These are phyloP conservation scores for Stegophylla sp. DNA, from an alignment of 2,888 invertebrate genomes.

Conservation along the genomic window DNA sequence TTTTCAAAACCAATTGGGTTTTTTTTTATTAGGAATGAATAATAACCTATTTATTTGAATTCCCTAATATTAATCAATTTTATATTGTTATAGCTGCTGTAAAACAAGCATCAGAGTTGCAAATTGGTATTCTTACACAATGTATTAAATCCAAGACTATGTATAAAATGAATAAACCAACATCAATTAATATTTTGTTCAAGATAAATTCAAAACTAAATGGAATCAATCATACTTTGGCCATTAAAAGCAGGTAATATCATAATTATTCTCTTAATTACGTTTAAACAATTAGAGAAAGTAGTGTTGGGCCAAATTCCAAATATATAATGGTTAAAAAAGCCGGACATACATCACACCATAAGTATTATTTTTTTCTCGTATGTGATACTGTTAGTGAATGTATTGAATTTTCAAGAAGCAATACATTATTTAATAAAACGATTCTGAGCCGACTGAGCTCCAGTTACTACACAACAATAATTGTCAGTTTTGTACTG, in stretches of 20 bases:
- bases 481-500: too few relatives aligned
- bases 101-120: slow-evolving; percentile 75
- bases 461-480: too few relatives aligned
- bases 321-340: too few relatives aligned
- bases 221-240: slow-evolving; percentile 75
- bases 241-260: background rate
- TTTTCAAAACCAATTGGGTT: too few relatives aligned
- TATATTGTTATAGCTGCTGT: slow-evolving; percentile 66
- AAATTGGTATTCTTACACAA: slow-evolving; percentile 75
- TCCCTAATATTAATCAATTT: background rate
- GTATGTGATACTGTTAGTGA: background rate
- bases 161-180: slow-evolving; percentile 67
- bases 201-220: slow-evolving; percentile 84
- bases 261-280: background rate
- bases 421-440: too few relatives aligned
- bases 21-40: too few relatives aligned
- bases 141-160: slow-evolving; percentile 72
- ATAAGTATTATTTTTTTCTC: too few relatives aligned
- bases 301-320: background rate
- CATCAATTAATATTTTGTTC: slow-evolving; percentile 76
- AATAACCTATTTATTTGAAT: background rate
- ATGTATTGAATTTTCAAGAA: too few relatives aligned
- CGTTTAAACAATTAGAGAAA: background rate
- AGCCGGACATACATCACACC: too few relatives aligned
- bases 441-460: too few relatives aligned